A percentile compares a stretch with the other conserved stretches of the same genome.
These are phyloP conservation scores for Sinohyriopsis cumingii DNA, from an alignment of 2,888 invertebrate genomes.

Conservation along the genomic window DNA sequence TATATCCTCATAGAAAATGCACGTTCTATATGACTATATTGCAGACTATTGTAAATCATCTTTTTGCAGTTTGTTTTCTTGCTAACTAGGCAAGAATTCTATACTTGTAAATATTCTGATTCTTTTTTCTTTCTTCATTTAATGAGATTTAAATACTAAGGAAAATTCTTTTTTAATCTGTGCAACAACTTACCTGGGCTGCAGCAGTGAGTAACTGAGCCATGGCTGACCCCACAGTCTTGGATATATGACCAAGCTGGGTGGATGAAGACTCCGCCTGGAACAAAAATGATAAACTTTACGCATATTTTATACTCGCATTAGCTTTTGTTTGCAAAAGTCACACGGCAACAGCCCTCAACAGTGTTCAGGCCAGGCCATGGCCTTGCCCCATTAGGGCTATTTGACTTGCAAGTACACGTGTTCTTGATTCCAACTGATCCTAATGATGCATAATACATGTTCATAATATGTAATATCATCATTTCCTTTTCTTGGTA, in stretches of 20 bases:
- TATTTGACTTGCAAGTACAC: too few species aligned
- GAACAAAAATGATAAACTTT: slow-evolving; percentile 17
- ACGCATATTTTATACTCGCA: background rate
- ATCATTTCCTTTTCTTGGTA: too few species aligned
- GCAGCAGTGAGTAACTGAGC: slow-evolving; percentile 91
- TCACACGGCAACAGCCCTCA: background rate
- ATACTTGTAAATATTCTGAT: too few species aligned
- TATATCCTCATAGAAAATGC: background rate
- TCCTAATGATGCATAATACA: too few species aligned
- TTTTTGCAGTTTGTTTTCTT: too few species aligned
- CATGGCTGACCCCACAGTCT: slow-evolving; percentile 86
- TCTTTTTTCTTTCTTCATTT: background rate
- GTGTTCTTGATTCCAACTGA: too few species aligned
- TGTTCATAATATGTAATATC: too few species aligned
- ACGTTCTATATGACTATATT: too few species aligned
- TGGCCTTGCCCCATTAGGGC: too few species aligned
- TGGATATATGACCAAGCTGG: slow-evolving; percentile 78
- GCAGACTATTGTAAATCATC: too few species aligned
- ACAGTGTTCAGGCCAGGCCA: background rate
- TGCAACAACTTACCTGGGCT: slow-evolving; percentile 75
- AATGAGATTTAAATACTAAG: background rate
- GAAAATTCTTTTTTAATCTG: background rate
- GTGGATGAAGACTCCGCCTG: slow-evolving; percentile 77
- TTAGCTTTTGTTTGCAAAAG: background rate
- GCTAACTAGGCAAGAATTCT: too few species aligned